Base-by-base conservation (phyloP, 2,888 invertebrate genomes). In the Galerucella pusilla region DNA sequence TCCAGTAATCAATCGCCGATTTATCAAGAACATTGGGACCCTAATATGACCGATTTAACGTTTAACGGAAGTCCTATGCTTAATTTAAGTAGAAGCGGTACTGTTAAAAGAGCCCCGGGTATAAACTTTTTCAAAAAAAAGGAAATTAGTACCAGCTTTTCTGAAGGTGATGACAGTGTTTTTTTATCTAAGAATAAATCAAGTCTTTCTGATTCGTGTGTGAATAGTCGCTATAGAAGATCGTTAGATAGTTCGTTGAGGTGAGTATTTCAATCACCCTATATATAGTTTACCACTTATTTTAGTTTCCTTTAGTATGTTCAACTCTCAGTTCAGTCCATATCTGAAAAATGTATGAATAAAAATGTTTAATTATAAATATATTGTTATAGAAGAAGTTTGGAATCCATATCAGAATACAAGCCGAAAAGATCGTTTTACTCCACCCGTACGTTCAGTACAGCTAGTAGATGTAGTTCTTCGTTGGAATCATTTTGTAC, bases 391-490 rank as follows among this genome's bases (percentile, higher is more conserved):
- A 83, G 87, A 64, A 85, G 84, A 66, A 88, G 88, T 78, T 82
- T 88, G 70, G 87, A 88, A 74, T 87, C 87, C 2, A 88, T 88
- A 78, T 86, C 87, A 0, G 88, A 88, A 78, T 85, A 87, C 74
- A 87, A 85, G 78, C 81, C 86, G 11, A 86, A 85, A 73, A 84
- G 82, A 72, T 85, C 85, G 2, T 85, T 87, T 78, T 86, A 86
- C 2, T 79, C 82, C 25, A 81, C 81, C 9, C 81, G 79, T 10
- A 75, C 84, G 6, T 81, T 83, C 68, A 83, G 80, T 68, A 76
- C 81, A 14, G 82, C 83, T 25, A 81, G 81, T 57, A 81, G 81
- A 52, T 83, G 75, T 75, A 84, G 80, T 73, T 78, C 78, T 73
- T 85, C 86, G 3, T 78, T 87, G 63, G 87, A 87, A 73, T 86